Base-by-base conservation (phyloP, 37 sponge, comb jelly and placozoan genomes). In the Theonella swinhoei region DNA sequence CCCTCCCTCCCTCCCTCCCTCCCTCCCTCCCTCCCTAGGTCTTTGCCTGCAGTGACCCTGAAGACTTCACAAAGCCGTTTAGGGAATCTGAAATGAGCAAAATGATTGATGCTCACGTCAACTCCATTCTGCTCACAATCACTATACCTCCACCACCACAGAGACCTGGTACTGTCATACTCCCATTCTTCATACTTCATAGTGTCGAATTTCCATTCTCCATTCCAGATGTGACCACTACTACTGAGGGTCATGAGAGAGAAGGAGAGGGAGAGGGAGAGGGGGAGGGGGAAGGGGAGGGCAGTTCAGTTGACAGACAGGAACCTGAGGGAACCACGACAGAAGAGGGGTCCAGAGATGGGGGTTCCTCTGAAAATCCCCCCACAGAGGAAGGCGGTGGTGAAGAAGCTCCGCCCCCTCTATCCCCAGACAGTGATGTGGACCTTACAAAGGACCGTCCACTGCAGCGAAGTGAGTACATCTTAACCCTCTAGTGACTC, bases 21-120 rank as follows among this genome's bases (percentile, higher is more conserved):
- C 33, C 2, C 33, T 33, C 30, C 35, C 33, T 2, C n/a, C 30
- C 60, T 75, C 59, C n/a, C 59, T 47, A 92, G 92, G 32, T 92
- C 31, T 92, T 80, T 92, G 88, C 84, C 4, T 72, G 80, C 24
- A 60, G 77, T 75, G 81, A 80, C 60, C 20, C 80, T 67, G 85
- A 83, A 19, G 95, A 94, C 62, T 73, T 25, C 26, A 26, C 29
- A 22, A 74, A 62, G 34, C 75, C 43, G 1, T 91, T 83, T 58
- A 26, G 69, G 11, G 67, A 63, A 29, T 85, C 86, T 17, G 31
- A 72, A 9, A 80, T 94, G 84, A 77, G 43, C 35, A 74, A 79
- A 68, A 47, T 91, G n/a, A 72, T 91, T n/a, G 91, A 91, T 42
- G 37, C n/a, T 5, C 74, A 83, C 43, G 68, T 84, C 68, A 94